A percentile compares a stretch with the other conserved stretches of the same genome.
Evolutionary conservation across 2,797 vertebrate genomes (phyloP).

Genomic region (Spinus olivaceus): DNA sequence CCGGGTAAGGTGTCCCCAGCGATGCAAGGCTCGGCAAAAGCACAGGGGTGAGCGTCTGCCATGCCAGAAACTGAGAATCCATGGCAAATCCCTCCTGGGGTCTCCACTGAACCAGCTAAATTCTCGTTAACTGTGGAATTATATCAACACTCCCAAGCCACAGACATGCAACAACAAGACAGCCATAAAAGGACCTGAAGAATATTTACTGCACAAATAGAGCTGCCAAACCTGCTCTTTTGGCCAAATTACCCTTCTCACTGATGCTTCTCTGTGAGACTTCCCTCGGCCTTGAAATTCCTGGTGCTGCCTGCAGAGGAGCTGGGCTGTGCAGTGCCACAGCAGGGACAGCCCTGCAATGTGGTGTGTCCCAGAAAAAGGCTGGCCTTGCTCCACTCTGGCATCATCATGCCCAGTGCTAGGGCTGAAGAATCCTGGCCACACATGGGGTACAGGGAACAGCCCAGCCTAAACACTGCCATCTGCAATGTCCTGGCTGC

Average conservation of each 20-base stretch:
- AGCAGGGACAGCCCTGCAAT: neutral
- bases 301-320: neutral
- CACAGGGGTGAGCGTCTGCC: neutral
- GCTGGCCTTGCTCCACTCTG: neutral
- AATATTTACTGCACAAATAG: neutral
- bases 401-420: neutral
- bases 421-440: neutral
- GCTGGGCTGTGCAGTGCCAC: neutral
- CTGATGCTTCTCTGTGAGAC: neutral
- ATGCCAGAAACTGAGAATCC: neutral
- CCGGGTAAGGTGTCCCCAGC: rapidly evolving
- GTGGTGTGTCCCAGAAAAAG: neutral
- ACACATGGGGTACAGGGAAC: neutral
- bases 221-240: neutral
- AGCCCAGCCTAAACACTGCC: neutral
- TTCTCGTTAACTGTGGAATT: neutral
- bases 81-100: neutral
- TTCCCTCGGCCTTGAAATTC: neutral
- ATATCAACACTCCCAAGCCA: neutral
- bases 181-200: neutral
- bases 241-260: neutral
- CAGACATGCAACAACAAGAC: neutral
- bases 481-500: neutral
- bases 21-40: neutral
- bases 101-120: neutral